Percentiles rank a stretch among this genome's conserved stretches.
phyloP scores from a whole-genome alignment of 2,113 vertebrate genomes.

The Pseudorectes ferrugineus region DNA sequence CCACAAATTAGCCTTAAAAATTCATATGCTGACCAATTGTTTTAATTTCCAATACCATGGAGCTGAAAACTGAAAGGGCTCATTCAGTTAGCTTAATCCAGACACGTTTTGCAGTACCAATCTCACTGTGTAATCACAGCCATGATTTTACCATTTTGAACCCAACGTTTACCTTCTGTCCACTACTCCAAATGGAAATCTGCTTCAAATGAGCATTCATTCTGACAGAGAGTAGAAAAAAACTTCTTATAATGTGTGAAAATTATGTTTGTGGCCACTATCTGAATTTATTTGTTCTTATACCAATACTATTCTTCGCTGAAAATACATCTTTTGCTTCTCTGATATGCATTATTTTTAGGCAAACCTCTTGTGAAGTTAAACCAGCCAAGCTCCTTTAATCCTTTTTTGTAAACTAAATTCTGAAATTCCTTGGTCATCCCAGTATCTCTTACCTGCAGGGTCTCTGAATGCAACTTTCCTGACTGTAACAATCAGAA shows the following conservation, averaged over 20 bases:
- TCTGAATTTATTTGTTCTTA: background rate
- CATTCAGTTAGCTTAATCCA: background rate
- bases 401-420: background rate
- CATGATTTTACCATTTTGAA: background rate
- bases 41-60: background rate
- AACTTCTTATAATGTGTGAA: background rate
- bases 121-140: background rate
- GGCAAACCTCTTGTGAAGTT: background rate
- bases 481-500: background rate
- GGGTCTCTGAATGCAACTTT: background rate
- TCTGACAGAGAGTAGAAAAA: background rate
- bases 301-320: background rate
- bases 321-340: background rate
- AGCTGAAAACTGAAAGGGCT: background rate
- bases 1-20: background rate
- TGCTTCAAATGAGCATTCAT: background rate
- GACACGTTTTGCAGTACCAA: background rate
- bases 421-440: background rate
- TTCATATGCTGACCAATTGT: background rate
- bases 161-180: background rate
- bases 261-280: background rate
- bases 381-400: background rate
- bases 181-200: background rate
- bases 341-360: background rate
- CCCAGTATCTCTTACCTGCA: background rate